Evolutionary conservation across 37 sponge, comb jelly and placozoan genomes (phyloP), one percentile per base, ranked within the genome.

Genomic region (Chondrilla cf. caribensis): DNA sequence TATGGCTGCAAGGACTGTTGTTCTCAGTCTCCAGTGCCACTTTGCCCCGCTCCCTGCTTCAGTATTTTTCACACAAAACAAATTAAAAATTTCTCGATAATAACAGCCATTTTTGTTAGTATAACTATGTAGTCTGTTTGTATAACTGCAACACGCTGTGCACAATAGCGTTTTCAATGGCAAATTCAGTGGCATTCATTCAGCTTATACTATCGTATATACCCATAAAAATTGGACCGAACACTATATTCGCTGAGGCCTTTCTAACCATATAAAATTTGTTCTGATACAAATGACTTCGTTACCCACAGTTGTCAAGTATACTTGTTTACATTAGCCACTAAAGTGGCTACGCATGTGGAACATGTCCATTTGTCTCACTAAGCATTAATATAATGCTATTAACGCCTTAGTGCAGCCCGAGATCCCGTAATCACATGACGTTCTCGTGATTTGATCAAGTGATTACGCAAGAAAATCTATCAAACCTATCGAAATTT

Each of bases 1-100:
- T 67, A 67, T 26, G 35, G 68, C 35, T 67, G 68, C 68, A 67
- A 67, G 68, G 68, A 67, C 32, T 67, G 68, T 26, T 67, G 68
- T 33, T 67, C 68, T 67, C 31, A 67, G 2, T 67, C 32, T 67
- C 68, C 68, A 67, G 32, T 67, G 1, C 68, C 68, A 26, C 68
- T 26, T 67, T 28, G 28, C 64, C 64, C 51, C 51, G 11, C 51
- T 14, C 64, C 64, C 64, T 60, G 64, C 64, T 60, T 60, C 22
- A 5, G 64, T 60, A 60, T 60, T 60, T 60, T 21, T 22, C 64
- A 60, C 64, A 60, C 64, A 6, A 60, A 60, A 22, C 64, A 60
- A 15, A 60, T 17, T 54, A 54, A n/a, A 47, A 14, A 47, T 60
- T 60, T 4, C 64, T 60, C 7, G 64, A 60, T 21, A 60, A 60